Evolutionary conservation across 2,113 vertebrate genomes (phyloP).

Genomic region (Python bivittatus): DNA sequence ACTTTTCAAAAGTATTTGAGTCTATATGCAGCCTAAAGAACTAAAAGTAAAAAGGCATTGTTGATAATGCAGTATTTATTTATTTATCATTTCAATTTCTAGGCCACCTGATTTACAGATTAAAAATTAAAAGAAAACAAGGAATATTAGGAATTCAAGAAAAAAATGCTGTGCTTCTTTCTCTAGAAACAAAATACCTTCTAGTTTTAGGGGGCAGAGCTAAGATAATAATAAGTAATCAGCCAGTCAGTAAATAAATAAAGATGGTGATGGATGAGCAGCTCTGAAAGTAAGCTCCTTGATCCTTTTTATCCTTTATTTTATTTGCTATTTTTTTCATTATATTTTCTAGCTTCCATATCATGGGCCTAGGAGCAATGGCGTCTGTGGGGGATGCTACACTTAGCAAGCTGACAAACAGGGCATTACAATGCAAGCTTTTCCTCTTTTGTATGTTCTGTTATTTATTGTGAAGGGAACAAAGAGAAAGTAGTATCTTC

Average conservation of each 20-base stretch:
- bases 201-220: neutral
- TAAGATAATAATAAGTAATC: neutral
- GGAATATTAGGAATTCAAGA: neutral
- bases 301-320: neutral
- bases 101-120: neutral
- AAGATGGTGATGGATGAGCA: neutral
- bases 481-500: neutral
- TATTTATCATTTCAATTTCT: neutral
- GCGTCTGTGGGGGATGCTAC: no score
- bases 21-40: neutral
- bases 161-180: neutral
- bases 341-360: neutral
- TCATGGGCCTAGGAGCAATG: neutral
- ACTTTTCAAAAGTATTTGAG: constrained; percentile 8
- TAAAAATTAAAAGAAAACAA: neutral
- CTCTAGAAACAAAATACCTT: neutral
- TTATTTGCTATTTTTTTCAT: neutral
- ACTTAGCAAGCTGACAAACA: no score
- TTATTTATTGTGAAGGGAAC: no score
- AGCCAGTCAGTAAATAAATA: neutral
- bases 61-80: neutral
- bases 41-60: neutral
- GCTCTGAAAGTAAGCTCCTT: neutral
- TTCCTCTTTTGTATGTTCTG: no score
- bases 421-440: no score